Evolutionary conservation across 2,797 vertebrate genomes (phyloP), one percentile per base, ranked within the genome.

Genomic region (Leptoclinus maculatus): DNA sequence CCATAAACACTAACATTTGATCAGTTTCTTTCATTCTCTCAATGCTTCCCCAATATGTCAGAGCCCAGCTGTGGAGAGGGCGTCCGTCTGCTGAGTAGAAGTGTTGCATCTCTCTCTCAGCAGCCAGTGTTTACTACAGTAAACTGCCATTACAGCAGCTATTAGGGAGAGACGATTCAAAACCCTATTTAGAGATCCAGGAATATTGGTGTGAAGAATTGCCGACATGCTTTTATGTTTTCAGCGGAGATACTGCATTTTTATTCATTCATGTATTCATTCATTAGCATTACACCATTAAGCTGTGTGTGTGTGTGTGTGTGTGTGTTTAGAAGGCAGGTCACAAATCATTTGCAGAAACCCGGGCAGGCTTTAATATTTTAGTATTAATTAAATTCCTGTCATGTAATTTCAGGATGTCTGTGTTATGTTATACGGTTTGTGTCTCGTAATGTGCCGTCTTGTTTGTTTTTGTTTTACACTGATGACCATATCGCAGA

Each of bases 231-330:
- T 83, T 86, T 81, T 56, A 81, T 67, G 74, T 36, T 84, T 86
- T 62, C 21, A 71, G 43, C 10, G 0, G 36, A 23, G 17, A 51
- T 27, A 1, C 41, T 27, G 3, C 34, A 21, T 65, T 60, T 47
- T 81, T 77, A 86, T 77, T 57, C 51, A 87, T 87, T 83, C 79
- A 87, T 87, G 47, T 82, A 87, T 87, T 83, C 74, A 45, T 59
- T 73, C 56, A 84, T 87, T 82, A 83, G 78, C 82, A 87, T 76
- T 23, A 59, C 2, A n/a, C 43, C 81, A 83, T 79, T 73, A 84
- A 63, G 74, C 51, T 58, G 29, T 1, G 2, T 16, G 5, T 73
- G 68, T 0, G 72, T 0, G 27, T 29, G 29, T 1, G 4, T 10
- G 4, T 72, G 70, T 0, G 74, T 38, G 2, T 73, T 90, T 70